Base-by-base conservation (phyloP, 2,888 invertebrate genomes). In the Hirtodrosophila confusa region DNA sequence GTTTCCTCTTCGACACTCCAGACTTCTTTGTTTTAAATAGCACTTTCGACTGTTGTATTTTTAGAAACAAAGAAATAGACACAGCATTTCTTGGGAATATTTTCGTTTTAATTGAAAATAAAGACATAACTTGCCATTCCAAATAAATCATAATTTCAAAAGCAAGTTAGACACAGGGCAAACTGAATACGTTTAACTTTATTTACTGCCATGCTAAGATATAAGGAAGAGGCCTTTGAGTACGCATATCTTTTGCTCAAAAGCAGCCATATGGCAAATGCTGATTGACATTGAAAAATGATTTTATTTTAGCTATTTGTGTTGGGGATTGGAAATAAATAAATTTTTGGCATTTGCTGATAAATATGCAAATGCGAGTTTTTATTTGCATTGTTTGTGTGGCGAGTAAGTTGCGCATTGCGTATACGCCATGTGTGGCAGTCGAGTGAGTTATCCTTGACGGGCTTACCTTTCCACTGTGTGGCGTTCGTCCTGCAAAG, bases 271-370 rank as follows among this genome's bases (percentile, higher is more conserved):
- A 43, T 51, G 60, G 50, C 51, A 62, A 56, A 61, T 51, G 39
- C 37, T 53, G 73, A 86, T 72, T 73, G 78, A 75, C 76, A 76
- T 70, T 86, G 78, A 88, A 63, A 80, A 78, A 80, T 85, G 69
- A 67, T 72, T 71, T 31, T 3, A 31, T 7, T 3, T 31, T 31
- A 1, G 31, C 3, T 31, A 8, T 31, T 31, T 66, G 53, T 43
- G 49, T 39, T 23, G 29, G 37, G 35, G 53, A 60, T 35, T 37
- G 37, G 9, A 49, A 41, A 61, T 68, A 66, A 63, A 66, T 61
- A 63, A 55, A 77, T 69, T 63, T 61, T 63, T 53, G 35, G 17
- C 43, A 44, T 11, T 41, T 24, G 39, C 36, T 8, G 33, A 55
- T 49, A 63, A 68, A 73, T 66, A 74, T 66, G 66, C 64, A 77